phyloP scores from a whole-genome alignment of 2,797 vertebrate species.

The Melopsittacus undulatus region DNA sequence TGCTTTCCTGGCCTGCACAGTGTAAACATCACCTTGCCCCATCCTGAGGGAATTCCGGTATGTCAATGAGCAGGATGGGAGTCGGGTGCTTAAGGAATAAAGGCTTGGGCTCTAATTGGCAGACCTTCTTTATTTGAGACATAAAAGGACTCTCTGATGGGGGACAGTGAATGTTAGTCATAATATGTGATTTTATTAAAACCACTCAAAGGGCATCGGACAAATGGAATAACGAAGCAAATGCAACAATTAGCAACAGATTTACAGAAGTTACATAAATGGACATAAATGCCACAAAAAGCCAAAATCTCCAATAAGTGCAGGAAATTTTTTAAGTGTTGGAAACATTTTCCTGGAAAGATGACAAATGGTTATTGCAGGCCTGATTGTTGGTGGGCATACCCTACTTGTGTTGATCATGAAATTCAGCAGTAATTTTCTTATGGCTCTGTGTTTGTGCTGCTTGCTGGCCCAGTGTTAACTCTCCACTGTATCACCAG shows the following conservation, averaged over 20 bases:
- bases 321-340: constrained; percentile 44
- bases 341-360: constrained; percentile 45
- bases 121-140: constrained; percentile 42
- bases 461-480: neutral
- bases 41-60: neutral
- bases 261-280: constrained; percentile 57
- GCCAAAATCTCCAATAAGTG: neutral
- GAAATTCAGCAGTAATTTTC: neutral
- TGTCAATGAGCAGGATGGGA: neutral
- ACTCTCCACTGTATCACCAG: neutral
- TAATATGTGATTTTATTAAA: constrained; percentile 62
- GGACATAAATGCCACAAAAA: constrained; percentile 46
- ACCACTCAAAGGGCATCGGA: constrained; percentile 55
- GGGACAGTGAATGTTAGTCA: constrained; percentile 33
- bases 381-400: constrained; percentile 9
- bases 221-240: constrained; percentile 55
- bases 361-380: constrained; percentile 2
- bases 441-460: neutral
- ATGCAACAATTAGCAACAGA: constrained; percentile 65
- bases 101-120: neutral
- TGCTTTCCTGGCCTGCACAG: neutral
- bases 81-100: neutral
- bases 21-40: neutral
- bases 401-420: neutral
- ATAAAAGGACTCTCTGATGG: constrained; percentile 33